Base-by-base conservation (phyloP, 2,888 invertebrate genomes). In the Diaperis boleti region DNA sequence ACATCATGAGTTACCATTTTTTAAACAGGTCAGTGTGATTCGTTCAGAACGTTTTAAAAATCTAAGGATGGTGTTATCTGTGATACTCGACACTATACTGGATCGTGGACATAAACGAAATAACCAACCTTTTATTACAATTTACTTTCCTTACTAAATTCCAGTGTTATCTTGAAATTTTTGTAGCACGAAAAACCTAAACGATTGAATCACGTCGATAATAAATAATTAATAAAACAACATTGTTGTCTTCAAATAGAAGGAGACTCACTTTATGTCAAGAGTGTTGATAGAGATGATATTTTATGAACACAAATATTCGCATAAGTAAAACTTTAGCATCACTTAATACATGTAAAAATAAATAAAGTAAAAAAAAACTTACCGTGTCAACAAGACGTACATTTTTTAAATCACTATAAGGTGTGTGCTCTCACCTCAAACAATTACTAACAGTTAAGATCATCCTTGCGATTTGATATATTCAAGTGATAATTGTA, bases 391-490 rank as follows among this genome's bases (percentile, higher is more conserved):
- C 26, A 37, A 14, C 14, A n/a, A 20, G 29, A 41, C 6, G 22
- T 1, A 15, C 18, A 55, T 42, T 17, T 55, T 55, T 5, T 3
- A 10, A 8, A 11, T 10, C 29, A 29, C 17, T 42, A 41, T 33
- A 31, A 31, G 7, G 15, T 50, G 31, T 13, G 20, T 13, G 11
- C 20, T 44, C 14, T 33, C 42, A 44, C 33, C 20, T 42, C 11
- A 17, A 18, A 57, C 57, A 45, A 45, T 57, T 45, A 54, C 55
- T 55, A 33, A 44, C 44, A 33, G 22, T 29, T 44, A 44, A 55
- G 55, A 45, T 57, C 44, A 57, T 37, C 47, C 37, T 45, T 56
- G 57, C 44, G 57, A 57, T 57, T 45, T 57, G 57, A 45, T 57
- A 54, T 54, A 41, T n/a, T 54, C 15, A 44, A 45, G 37, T 57